These are phyloP conservation scores for Plumapathes pennacea DNA, from an alignment of 92 coral and sea anemone genomes.

Conservation along the genomic window DNA sequence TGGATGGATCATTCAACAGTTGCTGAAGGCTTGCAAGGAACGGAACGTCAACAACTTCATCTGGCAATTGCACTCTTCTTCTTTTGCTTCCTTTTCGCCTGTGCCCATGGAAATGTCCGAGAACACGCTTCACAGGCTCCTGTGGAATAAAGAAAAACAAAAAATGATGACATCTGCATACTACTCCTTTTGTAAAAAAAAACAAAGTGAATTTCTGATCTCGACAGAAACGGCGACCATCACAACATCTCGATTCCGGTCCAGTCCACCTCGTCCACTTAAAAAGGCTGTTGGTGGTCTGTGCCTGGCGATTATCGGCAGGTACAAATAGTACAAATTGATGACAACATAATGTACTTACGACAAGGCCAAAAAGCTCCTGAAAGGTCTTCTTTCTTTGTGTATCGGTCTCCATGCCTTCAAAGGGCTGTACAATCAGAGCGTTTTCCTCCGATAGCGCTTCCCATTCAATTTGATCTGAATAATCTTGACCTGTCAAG, in stretches of 20 bases:
- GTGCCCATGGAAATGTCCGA: conserved; percentile 12
- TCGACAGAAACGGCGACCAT: too few relatives aligned
- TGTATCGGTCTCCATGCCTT: conserved; percentile 28
- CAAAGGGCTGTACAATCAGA: conserved; percentile 24
- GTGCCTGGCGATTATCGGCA: too few relatives aligned
- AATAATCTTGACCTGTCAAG: conserved; percentile 1
- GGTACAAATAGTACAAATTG: too few relatives aligned
- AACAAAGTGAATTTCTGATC: too few relatives aligned
- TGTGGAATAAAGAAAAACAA: conserved; percentile 3
- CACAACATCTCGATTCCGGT: too few relatives aligned
- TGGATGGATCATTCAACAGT: conserved; percentile 19
- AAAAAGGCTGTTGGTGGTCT: too few relatives aligned
- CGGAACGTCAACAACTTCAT: conserved; percentile 36
- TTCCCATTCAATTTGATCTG: conserved; percentile 20
- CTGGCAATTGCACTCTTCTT: conserved; percentile 4
- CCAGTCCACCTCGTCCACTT: too few relatives aligned
- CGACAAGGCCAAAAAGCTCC: conserved; percentile 49
- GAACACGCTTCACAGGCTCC: conserved; percentile 16
- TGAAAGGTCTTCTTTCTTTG: conserved; percentile 20
- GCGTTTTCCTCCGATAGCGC: conserved; percentile 28
- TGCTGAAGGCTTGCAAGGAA: conserved; percentile 27
- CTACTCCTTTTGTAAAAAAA: too few relatives aligned
- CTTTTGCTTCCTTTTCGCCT: conserved; percentile 15
- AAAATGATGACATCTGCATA: too few relatives aligned
- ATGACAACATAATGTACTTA: too few relatives aligned